Evolutionary conservation across 2,797 vertebrate genomes (phyloP).

Genomic region (Tokudaia muenninki): DNA sequence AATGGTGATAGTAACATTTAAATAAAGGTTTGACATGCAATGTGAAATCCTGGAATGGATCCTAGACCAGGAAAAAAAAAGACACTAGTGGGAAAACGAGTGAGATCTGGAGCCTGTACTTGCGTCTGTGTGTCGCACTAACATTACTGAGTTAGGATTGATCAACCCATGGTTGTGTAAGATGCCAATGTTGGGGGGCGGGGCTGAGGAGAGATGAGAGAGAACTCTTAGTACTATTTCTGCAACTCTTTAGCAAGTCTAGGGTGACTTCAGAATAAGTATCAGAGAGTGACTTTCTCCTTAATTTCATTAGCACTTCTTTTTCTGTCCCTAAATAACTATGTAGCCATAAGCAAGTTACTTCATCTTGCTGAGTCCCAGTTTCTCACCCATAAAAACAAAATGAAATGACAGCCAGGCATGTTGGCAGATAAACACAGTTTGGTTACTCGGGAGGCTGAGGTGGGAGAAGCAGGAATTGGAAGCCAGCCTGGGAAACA

Average conservation of each 20-base stretch:
- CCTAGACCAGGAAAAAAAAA: conserved; percentile 13
- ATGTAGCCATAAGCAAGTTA: background rate
- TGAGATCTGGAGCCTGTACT: background rate
- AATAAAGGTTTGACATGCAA: background rate
- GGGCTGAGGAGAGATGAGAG: background rate
- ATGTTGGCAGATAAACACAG: background rate
- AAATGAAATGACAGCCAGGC: background rate
- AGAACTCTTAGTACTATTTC: conserved; percentile 9
- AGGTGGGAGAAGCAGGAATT: background rate
- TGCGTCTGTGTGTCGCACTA: background rate
- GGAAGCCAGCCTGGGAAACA: background rate
- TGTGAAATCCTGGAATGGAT: background rate
- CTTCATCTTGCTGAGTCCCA: background rate
- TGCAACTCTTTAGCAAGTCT: background rate
- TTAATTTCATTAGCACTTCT: background rate
- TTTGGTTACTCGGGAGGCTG: background rate
- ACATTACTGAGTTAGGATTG: background rate
- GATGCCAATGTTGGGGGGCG: background rate
- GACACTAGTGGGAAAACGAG: background rate
- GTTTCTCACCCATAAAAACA: background rate
- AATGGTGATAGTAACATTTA: background rate
- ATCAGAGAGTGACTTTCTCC: background rate
- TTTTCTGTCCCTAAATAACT: background rate
- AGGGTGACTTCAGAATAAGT: conserved; percentile 28
- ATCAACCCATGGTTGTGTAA: background rate